These are phyloP conservation scores for Seira ritae DNA, from an alignment of 2,888 invertebrate genomes.

Conservation along the genomic window DNA sequence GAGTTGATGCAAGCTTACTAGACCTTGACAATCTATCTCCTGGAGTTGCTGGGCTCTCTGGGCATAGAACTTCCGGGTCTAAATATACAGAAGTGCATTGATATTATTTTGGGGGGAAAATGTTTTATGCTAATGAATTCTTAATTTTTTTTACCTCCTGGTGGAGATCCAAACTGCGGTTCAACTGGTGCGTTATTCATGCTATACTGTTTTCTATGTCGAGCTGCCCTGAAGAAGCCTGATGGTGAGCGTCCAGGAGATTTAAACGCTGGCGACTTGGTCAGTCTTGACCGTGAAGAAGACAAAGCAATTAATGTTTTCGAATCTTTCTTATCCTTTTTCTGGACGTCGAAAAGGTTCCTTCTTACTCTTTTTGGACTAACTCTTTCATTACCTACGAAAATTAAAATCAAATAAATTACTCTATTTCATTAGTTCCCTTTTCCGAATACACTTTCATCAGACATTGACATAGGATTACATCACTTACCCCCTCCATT, in stretches of 20 bases:
- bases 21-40: constrained; percentile 17
- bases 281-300: constrained; percentile 33
- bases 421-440: too few relatives aligned
- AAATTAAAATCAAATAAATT: constrained; percentile 17
- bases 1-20: constrained; percentile 39
- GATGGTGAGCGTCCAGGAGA: constrained; percentile 40
- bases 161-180: constrained; percentile 26
- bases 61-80: constrained; percentile 56
- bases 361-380: constrained; percentile 63
- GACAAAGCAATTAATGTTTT: constrained; percentile 48
- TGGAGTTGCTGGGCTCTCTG: constrained; percentile 64
- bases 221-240: constrained; percentile 52
- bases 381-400: constrained; percentile 24
- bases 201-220: constrained; percentile 41
- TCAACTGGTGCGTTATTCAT: constrained; percentile 34
- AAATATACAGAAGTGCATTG: constrained; percentile 7
- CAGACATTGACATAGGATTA: not conserved
- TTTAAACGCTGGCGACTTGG: constrained; percentile 57
- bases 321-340: constrained; percentile 58
- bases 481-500: not conserved
- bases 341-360: constrained; percentile 64
- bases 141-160: constrained; percentile 11
- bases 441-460: too few relatives aligned
- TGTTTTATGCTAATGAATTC: too few relatives aligned
- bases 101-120: not conserved